phyloP scores from a whole-genome alignment of 2,113 vertebrate genomes.

The Colius striatus region DNA sequence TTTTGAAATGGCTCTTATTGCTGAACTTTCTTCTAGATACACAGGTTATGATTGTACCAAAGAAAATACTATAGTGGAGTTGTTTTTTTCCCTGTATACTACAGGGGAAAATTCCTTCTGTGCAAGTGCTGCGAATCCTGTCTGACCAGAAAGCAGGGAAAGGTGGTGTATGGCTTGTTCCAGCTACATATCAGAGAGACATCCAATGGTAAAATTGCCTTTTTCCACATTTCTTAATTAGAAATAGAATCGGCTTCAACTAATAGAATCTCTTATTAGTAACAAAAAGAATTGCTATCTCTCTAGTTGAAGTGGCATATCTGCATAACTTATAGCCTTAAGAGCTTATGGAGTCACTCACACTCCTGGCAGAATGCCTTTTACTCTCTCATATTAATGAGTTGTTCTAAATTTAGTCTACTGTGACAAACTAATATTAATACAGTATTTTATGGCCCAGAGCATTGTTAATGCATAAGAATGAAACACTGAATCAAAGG shows the following conservation, averaged over 20 bases:
- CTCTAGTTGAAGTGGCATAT: conserved; percentile 84
- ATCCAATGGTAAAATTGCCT: conserved; percentile 75
- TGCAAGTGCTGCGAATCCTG: conserved; percentile 67
- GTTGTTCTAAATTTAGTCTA: conserved; percentile 88
- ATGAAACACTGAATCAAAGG: conserved; percentile 80
- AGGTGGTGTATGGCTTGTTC: conserved; percentile 62
- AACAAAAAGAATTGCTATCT: conserved; percentile 75
- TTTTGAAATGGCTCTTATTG: conserved; percentile 64
- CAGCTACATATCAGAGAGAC: conserved; percentile 56
- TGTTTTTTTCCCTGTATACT: not conserved
- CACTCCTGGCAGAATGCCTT: conserved; percentile 82
- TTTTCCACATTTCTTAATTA: conserved; percentile 83
- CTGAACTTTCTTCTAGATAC: conserved; percentile 42
- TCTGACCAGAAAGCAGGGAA: conserved; percentile 49
- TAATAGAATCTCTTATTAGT: conserved; percentile 85
- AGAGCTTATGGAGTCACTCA: conserved; percentile 79
- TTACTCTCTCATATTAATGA: conserved; percentile 86
- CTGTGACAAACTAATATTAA: conserved; percentile 90
- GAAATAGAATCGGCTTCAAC: conserved; percentile 77
- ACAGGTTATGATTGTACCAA: not conserved
- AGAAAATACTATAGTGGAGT: not conserved
- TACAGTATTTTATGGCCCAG: conserved; percentile 86
- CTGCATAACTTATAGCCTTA: conserved; percentile 85
- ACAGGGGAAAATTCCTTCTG: conserved; percentile 69
- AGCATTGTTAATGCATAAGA: conserved; percentile 84